Evolutionary conservation across 2,888 invertebrate genomes (phyloP).

Genomic region (Drosophila neotestacea): DNA sequence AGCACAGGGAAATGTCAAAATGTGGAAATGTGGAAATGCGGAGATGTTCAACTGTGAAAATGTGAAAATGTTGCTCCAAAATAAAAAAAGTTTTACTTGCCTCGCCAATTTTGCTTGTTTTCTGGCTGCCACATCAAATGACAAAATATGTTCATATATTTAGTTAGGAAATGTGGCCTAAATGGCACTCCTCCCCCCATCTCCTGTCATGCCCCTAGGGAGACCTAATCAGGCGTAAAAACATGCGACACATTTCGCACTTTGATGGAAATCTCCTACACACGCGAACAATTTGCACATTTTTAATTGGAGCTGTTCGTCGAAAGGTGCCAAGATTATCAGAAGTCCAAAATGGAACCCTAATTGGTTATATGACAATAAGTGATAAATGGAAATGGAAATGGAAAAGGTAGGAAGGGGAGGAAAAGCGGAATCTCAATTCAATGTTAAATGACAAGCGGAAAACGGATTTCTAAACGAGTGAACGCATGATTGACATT

Average conservation of each 20-base stretch:
- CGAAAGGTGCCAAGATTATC: constrained; percentile 50
- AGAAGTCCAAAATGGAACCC: constrained; percentile 20
- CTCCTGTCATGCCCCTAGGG: neutral
- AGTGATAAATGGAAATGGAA: constrained; percentile 10
- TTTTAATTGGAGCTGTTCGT: constrained; percentile 62
- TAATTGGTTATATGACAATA: constrained; percentile 61
- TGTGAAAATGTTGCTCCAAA: constrained; percentile 35
- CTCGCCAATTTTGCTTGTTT: constrained; percentile 7
- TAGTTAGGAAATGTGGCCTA: constrained; percentile 25
- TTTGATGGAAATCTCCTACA: constrained; percentile 46
- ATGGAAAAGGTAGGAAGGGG: neutral
- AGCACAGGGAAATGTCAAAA: constrained; percentile 28
- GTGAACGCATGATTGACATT: constrained; percentile 68
- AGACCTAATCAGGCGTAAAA: constrained; percentile 63
- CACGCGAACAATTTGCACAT: constrained; percentile 53
- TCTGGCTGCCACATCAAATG: constrained; percentile 32
- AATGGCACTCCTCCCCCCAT: neutral
- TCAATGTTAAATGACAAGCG: constrained; percentile 68
- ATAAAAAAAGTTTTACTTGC: constrained; percentile 19
- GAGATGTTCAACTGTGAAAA: neutral
- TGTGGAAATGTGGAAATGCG: constrained; percentile 21
- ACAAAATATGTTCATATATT: constrained; percentile 45
- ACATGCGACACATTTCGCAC: constrained; percentile 47
- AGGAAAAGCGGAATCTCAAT: constrained; percentile 19
- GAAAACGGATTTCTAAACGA: constrained; percentile 76